These are phyloP conservation scores for Pyrocephalus nanus DNA, from an alignment of 2,797 vertebrate species.

Conservation along the genomic window DNA sequence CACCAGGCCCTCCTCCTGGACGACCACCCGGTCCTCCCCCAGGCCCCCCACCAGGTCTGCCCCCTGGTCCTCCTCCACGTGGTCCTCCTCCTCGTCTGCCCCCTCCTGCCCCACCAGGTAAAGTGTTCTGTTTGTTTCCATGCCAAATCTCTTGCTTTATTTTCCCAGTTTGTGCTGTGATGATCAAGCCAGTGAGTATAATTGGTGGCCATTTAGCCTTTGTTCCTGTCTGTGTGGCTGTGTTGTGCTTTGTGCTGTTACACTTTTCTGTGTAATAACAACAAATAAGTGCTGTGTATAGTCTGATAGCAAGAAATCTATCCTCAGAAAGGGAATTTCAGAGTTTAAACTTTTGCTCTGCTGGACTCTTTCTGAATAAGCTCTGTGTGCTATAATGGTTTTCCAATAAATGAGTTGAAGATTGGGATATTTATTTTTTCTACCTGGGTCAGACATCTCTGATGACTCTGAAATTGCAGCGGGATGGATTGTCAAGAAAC, in stretches of 20 bases:
- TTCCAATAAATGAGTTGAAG: neutral
- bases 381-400: neutral
- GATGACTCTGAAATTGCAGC: neutral
- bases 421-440: neutral
- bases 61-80: constrained; percentile 93
- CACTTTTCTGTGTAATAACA: neutral
- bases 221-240: neutral
- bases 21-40: constrained; percentile 89
- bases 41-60: constrained; percentile 93
- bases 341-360: neutral
- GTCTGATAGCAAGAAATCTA: neutral
- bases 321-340: neutral
- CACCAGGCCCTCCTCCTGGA: constrained; percentile 93
- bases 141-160: neutral
- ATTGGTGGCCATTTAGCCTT: neutral
- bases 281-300: neutral
- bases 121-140: neutral
- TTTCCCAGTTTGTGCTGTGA: neutral
- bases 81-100: constrained; percentile 93
- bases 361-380: neutral
- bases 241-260: neutral
- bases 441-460: neutral
- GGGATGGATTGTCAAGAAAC: neutral
- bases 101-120: constrained; percentile 94
- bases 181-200: neutral